These are phyloP conservation scores for Aspidiotus destructor DNA, from an alignment of 2,888 invertebrate species.

Conservation along the genomic window DNA sequence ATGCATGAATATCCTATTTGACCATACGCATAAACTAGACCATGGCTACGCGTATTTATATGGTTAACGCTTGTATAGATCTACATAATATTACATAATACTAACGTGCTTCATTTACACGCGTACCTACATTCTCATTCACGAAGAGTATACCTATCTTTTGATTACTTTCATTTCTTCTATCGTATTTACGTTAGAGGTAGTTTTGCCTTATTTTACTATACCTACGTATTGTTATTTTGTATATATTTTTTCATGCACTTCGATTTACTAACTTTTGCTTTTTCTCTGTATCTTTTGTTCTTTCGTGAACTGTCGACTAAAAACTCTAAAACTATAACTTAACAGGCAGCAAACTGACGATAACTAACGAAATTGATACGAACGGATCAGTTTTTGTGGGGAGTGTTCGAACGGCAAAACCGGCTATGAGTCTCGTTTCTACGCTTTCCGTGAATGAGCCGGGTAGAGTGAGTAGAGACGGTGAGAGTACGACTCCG, in stretches of 20 bases:
- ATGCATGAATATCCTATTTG: background rate
- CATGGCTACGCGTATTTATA: background rate
- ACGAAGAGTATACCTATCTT: background rate
- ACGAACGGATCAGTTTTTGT: too few relatives aligned
- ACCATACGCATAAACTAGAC: background rate
- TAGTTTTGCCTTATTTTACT: background rate
- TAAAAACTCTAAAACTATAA: background rate
- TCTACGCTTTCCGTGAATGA: too few relatives aligned
- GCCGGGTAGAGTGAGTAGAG: too few relatives aligned
- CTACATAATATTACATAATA: background rate
- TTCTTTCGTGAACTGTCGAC: conserved; percentile 12
- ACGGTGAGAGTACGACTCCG: too few relatives aligned
- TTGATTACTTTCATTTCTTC: background rate
- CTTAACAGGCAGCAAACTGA: too few relatives aligned
- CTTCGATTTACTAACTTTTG: conserved; percentile 26
- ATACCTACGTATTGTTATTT: conserved; percentile 7
- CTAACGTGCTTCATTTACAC: too few relatives aligned
- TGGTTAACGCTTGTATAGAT: background rate
- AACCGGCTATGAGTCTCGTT: too few relatives aligned
- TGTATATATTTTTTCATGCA: conserved; percentile 19
- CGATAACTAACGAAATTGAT: too few relatives aligned
- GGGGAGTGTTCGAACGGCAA: too few relatives aligned
- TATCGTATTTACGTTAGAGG: background rate
- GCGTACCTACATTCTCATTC: background rate
- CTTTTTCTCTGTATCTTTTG: conserved; percentile 20